Evolutionary conservation across 1,140 invertebrate genomes (phyloP).

Genomic region (Trissolcus basalis): DNA sequence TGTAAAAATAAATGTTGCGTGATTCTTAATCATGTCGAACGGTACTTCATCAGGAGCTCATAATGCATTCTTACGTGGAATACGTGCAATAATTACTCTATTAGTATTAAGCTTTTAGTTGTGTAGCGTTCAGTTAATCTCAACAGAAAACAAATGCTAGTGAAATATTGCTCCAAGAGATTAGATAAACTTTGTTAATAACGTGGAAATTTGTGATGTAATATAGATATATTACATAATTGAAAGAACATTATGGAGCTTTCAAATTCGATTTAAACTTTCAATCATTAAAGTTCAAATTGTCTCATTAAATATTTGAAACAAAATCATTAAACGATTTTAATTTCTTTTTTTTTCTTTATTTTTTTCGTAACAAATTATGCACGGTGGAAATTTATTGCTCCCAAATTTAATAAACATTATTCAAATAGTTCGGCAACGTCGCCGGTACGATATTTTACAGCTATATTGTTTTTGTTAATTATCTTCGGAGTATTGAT

Average conservation of each 20-base stretch:
- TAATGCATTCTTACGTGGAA: not conserved
- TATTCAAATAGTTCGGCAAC: too few relatives aligned
- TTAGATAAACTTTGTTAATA: constrained; percentile 8
- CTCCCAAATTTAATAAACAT: too few relatives aligned
- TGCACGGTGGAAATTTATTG: too few relatives aligned
- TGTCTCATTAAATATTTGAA: too few relatives aligned
- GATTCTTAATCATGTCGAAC: constrained; percentile 8
- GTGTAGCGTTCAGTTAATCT: constrained; percentile 2
- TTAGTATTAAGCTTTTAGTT: constrained; percentile 4
- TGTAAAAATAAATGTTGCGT: constrained; percentile 14
- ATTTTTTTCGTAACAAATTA: too few relatives aligned
- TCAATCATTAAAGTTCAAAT: too few relatives aligned
- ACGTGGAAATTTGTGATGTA: constrained; percentile 12
- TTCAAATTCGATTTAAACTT: too few relatives aligned
- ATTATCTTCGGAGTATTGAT: too few relatives aligned
- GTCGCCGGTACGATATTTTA: too few relatives aligned
- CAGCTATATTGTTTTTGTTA: too few relatives aligned
- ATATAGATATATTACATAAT: constrained; percentile 9
- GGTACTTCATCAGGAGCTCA: constrained; percentile 17
- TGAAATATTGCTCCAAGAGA: constrained; percentile 4
- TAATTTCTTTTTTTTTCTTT: too few relatives aligned
- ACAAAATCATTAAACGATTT: too few relatives aligned
- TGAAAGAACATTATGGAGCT: constrained; percentile 1
- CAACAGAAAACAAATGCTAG: constrained; percentile 8
- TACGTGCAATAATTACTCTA: constrained; percentile 21